Conservation (phyloP, 37 sponge, comb jelly and placozoan genomes). For the Cliona cf. orientalis region DNA sequence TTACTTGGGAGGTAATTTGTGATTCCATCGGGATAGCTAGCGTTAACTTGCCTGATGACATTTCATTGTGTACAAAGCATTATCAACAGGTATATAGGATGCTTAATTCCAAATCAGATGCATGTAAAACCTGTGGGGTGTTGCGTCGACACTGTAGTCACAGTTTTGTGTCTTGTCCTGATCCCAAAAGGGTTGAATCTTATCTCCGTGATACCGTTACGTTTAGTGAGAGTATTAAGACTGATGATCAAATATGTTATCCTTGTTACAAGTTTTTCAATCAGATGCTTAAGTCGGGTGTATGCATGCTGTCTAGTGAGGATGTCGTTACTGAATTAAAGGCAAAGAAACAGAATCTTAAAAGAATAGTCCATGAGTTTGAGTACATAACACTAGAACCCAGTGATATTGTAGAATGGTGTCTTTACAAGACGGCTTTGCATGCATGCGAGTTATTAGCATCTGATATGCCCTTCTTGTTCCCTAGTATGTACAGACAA, state of each 20-base stretch:
- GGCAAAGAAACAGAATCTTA: neutral
- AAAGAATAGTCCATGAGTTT: neutral
- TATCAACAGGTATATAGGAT: no score
- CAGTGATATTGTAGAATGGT: neutral
- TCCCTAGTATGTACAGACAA: neutral
- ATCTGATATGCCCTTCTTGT: neutral
- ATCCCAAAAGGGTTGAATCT: neutral
- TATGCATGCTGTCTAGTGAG: neutral
- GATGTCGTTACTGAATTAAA: neutral
- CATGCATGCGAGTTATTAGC: neutral
- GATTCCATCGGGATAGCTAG: neutral
- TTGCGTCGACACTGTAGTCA: neutral
- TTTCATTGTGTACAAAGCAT: no score
- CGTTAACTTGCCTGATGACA: neutral
- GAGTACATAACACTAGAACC: neutral
- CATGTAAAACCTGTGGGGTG: neutral
- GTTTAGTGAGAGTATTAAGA: neutral
- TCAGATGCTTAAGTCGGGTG: neutral
- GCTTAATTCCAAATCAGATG: neutral
- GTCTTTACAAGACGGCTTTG: neutral
- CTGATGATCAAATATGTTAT: neutral
- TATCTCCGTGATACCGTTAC: neutral
- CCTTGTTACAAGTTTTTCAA: neutral
- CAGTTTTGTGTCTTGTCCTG: neutral
- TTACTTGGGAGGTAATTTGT: neutral